phyloP scores from a whole-genome alignment of 2,797 vertebrate species.

The Leptoclinus maculatus region DNA sequence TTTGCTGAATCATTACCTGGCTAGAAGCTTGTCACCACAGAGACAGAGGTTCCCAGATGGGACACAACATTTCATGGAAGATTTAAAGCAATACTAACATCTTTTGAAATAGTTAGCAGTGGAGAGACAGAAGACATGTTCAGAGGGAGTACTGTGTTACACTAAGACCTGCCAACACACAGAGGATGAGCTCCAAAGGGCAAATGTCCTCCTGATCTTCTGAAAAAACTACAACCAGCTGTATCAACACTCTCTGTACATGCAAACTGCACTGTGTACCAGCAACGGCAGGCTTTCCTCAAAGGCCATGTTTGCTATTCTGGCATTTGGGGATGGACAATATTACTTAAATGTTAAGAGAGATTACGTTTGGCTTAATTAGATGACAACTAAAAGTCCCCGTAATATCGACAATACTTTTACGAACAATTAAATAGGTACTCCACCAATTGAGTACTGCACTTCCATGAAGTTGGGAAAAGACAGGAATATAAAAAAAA shows the following conservation, averaged over 20 bases:
- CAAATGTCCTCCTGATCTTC: conserved; percentile 58
- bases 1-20: conserved; percentile 33
- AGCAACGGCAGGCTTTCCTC: neutral
- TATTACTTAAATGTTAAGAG: conserved; percentile 28
- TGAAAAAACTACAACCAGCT: conserved; percentile 75
- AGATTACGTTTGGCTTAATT: conserved; percentile 4
- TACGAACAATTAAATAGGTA: conserved; percentile 9
- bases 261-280: conserved; percentile 4
- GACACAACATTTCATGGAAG: conserved; percentile 30
- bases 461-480: neutral
- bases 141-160: conserved; percentile 46
- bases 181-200: conserved; percentile 54
- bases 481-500: neutral
- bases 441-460: neutral
- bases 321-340: conserved; percentile 4
- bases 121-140: conserved; percentile 44
- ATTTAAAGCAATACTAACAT: conserved; percentile 52
- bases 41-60: conserved; percentile 29
- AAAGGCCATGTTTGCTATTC: conserved; percentile 36
- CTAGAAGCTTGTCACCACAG: neutral
- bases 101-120: conserved; percentile 55
- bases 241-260: conserved; percentile 65
- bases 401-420: neutral
- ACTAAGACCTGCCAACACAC: conserved; percentile 58
- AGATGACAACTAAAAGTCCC: neutral